Conservation (phyloP, 2,797 vertebrate genomes). For the Lophius americanus region DNA sequence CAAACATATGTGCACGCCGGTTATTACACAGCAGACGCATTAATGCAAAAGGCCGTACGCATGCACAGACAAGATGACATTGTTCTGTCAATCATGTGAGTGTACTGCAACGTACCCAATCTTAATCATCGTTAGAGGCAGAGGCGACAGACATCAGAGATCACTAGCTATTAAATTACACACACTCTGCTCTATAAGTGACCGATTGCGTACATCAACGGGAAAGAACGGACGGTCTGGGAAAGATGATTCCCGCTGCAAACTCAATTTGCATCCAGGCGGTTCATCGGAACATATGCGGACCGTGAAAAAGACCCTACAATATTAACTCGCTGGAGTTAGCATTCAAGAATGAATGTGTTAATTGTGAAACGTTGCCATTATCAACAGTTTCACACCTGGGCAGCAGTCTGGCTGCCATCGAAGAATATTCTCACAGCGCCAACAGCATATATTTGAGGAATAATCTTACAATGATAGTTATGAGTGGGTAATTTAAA, state of each 20-base stretch:
- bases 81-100: slow-evolving; percentile 68
- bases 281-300: slow-evolving; percentile 13
- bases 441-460: too few species aligned
- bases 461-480: too few species aligned
- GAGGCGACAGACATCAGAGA: slow-evolving; percentile 42
- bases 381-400: too few species aligned
- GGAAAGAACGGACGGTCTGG: slow-evolving; percentile 29
- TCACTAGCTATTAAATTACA: slow-evolving; percentile 61
- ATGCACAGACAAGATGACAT: slow-evolving; percentile 41
- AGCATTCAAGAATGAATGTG: slow-evolving; percentile 6
- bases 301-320: slow-evolving; percentile 2
- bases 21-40: slow-evolving; percentile 3
- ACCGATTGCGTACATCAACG: slow-evolving; percentile 42
- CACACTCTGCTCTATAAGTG: slow-evolving; percentile 37
- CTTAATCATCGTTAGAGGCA: slow-evolving; percentile 65
- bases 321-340: slow-evolving; percentile 16
- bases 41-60: not conserved
- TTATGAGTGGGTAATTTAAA: too few species aligned
- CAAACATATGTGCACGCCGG: not conserved
- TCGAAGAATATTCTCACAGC: too few species aligned
- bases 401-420: too few species aligned
- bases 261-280: slow-evolving; percentile 36
- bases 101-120: slow-evolving; percentile 23
- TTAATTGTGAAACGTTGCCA: too few species aligned
- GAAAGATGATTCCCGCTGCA: slow-evolving; percentile 12